These are phyloP conservation scores for Eubasilissa splendida DNA, from an alignment of 2,888 invertebrate species.

Conservation along the genomic window DNA sequence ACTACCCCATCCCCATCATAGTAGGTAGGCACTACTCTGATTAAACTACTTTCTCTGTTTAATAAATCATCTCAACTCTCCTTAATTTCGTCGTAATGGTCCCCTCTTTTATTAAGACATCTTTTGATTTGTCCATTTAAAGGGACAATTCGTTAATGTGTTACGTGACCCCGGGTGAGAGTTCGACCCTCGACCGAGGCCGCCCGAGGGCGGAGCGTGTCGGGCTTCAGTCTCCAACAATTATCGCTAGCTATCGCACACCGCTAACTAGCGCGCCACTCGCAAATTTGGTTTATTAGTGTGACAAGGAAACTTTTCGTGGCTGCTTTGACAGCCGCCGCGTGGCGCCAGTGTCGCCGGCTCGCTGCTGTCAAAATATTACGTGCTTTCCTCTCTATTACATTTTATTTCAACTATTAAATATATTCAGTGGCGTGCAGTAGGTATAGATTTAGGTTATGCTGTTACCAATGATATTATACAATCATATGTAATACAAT, in stretches of 20 bases:
- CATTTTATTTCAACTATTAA: too few species aligned
- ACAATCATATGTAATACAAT: too few species aligned
- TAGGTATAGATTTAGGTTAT: too few species aligned
- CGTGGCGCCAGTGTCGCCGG: constrained; percentile 4
- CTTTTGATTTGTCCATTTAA: background rate
- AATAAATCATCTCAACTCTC: too few species aligned
- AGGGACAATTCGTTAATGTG: background rate
- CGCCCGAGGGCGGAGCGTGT: constrained; percentile 31
- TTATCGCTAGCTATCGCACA: background rate
- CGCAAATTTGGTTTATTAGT: constrained; percentile 24
- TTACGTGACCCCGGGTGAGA: background rate
- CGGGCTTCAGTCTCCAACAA: background rate
- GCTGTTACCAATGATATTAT: too few species aligned
- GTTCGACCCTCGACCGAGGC: constrained; percentile 6
- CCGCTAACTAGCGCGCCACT: constrained; percentile 2
- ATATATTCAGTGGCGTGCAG: too few species aligned
- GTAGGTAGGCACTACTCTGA: too few species aligned
- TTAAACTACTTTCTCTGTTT: too few species aligned
- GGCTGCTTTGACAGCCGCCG: constrained; percentile 10
- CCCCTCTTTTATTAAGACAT: background rate
- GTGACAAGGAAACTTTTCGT: background rate
- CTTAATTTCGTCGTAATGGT: too few species aligned
- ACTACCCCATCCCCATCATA: too few species aligned
- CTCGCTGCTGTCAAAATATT: constrained; percentile 3
- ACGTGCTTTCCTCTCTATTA: background rate